Evolutionary conservation across 1,140 invertebrate species (phyloP).

Genomic region (Heliconius melpomene): DNA sequence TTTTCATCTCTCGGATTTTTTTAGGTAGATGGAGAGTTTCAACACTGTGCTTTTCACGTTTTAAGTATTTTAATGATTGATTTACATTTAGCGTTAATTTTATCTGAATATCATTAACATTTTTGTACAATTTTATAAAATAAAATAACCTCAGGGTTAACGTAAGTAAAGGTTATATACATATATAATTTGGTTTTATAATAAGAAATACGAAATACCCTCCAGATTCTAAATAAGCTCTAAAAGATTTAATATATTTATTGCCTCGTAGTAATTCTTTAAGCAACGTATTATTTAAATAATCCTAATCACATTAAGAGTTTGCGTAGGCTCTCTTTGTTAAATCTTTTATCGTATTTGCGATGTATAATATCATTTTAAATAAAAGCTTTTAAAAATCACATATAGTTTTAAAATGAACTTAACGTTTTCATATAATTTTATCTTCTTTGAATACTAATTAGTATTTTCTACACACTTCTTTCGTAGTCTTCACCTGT

Average conservation of each 20-base stretch:
- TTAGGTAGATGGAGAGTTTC: too few species aligned
- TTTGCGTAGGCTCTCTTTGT: slow-evolving; percentile 28
- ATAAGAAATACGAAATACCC: neutral
- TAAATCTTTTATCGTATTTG: slow-evolving; percentile 9
- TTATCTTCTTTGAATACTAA: neutral
- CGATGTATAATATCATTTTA: neutral
- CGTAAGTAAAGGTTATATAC: too few species aligned
- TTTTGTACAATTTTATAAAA: too few species aligned
- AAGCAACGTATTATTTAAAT: slow-evolving; percentile 30
- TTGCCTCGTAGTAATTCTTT: slow-evolving; percentile 15
- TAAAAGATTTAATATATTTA: neutral
- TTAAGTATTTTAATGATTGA: too few species aligned
- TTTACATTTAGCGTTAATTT: too few species aligned
- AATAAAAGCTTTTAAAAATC: too few species aligned
- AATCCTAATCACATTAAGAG: slow-evolving; percentile 41
- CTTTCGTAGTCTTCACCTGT: neutral
- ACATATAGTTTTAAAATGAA: too few species aligned
- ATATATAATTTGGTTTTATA: neutral
- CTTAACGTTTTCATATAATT: neutral
- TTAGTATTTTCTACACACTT: neutral
- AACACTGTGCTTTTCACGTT: too few species aligned
- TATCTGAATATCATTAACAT: too few species aligned
- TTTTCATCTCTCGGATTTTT: too few species aligned
- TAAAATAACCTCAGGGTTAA: too few species aligned
- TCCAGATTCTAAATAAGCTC: neutral